Conservation (phyloP, 2,888 invertebrate species). For the Schrankia costaestrigalis region DNA sequence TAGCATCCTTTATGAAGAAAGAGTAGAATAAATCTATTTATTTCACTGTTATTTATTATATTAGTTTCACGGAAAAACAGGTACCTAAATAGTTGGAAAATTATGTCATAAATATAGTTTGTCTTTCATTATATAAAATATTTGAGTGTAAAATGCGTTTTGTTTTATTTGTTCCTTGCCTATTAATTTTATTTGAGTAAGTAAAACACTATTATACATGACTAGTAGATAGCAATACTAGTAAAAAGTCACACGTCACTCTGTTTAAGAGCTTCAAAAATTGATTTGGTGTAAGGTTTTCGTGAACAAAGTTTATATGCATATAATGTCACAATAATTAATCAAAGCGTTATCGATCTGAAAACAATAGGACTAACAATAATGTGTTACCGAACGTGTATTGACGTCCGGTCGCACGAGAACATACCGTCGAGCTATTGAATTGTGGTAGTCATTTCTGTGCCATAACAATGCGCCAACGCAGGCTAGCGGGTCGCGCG, state of each 20-base stretch:
- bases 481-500: slow-evolving; percentile 51
- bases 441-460: slow-evolving; percentile 53
- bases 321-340: slow-evolving; percentile 17
- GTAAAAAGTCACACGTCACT: no score
- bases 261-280: no score
- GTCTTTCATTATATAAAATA: no score
- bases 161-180: no score
- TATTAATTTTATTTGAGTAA: no score
- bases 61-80: slow-evolving; percentile 13
- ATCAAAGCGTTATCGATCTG: slow-evolving; percentile 20
- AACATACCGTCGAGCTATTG: slow-evolving; percentile 46
- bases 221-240: no score
- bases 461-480: slow-evolving; percentile 61
- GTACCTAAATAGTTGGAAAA: neutral
- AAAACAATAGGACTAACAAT: slow-evolving; percentile 35
- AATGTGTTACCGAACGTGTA: slow-evolving; percentile 34
- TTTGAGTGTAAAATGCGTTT: no score
- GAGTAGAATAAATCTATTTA: slow-evolving; percentile 12
- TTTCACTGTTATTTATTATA: neutral
- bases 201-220: no score
- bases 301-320: no score
- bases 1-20: slow-evolving; percentile 78
- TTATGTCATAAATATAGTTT: no score
- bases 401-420: slow-evolving; percentile 60
- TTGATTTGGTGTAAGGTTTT: no score